A percentile compares a stretch with the other conserved stretches of the same genome.
phyloP scores from a whole-genome alignment of 2,888 invertebrate genomes.

The Bugula neritina region DNA sequence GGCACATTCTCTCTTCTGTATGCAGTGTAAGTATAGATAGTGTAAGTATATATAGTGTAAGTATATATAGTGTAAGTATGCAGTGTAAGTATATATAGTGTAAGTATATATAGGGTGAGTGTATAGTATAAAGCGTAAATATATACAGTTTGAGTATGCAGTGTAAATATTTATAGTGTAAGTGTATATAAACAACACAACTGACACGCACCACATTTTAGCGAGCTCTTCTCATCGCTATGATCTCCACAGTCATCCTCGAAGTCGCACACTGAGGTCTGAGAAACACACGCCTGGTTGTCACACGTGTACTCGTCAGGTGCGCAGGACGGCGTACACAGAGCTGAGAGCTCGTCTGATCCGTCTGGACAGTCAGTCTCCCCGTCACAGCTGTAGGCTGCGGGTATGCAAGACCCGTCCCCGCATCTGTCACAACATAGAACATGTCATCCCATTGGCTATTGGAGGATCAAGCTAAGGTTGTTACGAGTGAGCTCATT shows the following conservation, averaged over 20 bases:
- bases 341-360: constrained; percentile 29
- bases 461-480: too few species aligned
- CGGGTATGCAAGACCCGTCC: constrained; percentile 29
- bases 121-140: too few species aligned
- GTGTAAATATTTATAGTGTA: too few species aligned
- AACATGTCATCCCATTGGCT: too few species aligned
- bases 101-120: too few species aligned
- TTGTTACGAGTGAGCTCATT: too few species aligned
- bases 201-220: background rate
- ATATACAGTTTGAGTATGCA: too few species aligned
- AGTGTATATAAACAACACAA: too few species aligned
- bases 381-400: constrained; percentile 31
- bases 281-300: constrained; percentile 29
- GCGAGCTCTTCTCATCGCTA: background rate
- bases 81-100: too few species aligned
- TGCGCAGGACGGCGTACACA: constrained; percentile 26
- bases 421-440: background rate
- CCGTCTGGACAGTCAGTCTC: constrained; percentile 30
- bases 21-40: too few species aligned
- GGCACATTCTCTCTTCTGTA: constrained; percentile 27
- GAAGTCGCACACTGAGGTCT: constrained; percentile 30
- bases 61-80: too few species aligned
- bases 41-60: too few species aligned
- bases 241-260: constrained; percentile 32
- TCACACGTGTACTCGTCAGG: constrained; percentile 30